A percentile compares a stretch with the other conserved stretches of the same genome.
Evolutionary conservation across 2,113 vertebrate genomes (phyloP).

Genomic region (Rhinopomastus cyanomelas): DNA sequence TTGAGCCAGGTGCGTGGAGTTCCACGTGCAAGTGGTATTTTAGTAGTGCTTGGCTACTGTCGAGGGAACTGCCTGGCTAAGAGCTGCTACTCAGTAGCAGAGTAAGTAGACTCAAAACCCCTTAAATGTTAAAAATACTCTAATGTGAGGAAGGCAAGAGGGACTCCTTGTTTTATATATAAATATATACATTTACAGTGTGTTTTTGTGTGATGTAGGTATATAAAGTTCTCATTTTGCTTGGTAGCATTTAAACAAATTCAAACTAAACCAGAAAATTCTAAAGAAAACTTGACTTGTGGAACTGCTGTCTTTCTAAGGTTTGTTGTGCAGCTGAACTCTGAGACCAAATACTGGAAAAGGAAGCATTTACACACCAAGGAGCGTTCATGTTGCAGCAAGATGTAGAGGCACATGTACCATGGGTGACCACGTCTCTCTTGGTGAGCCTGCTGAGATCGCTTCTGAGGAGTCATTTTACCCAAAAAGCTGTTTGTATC

Average conservation of each 20-base stretch:
- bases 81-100: neutral
- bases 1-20: neutral
- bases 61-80: neutral
- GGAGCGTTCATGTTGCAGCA: neutral
- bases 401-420: neutral
- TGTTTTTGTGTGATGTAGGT: neutral
- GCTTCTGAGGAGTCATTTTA: neutral
- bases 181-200: no score
- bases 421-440: accelerated
- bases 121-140: neutral
- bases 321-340: neutral
- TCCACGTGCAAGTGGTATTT: neutral
- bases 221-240: neutral
- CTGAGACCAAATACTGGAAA: neutral
- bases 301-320: neutral
- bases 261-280: neutral
- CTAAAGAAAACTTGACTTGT: neutral
- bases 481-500: neutral
- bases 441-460: neutral
- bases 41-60: neutral
- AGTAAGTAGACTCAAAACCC: neutral
- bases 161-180: neutral
- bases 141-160: neutral
- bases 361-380: neutral
- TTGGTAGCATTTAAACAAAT: neutral